Percentiles rank a stretch among this genome's conserved stretches.
Evolutionary conservation across 2,113 vertebrate genomes (phyloP).

Genomic region (Prolemur simus): DNA sequence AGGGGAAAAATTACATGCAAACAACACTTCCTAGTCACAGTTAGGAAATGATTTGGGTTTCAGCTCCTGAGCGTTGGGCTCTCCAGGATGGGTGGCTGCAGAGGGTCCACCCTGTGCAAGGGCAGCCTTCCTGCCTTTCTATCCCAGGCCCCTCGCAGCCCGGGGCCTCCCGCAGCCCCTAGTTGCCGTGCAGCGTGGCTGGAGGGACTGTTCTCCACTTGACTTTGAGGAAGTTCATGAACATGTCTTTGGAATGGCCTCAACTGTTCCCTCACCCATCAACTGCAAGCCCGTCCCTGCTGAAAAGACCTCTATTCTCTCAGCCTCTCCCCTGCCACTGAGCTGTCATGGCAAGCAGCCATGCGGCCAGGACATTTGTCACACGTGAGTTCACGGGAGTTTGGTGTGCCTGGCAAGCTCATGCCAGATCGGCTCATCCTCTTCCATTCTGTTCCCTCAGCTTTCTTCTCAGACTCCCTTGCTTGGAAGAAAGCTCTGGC

Average conservation of each 20-base stretch:
- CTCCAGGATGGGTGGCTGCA: not conserved
- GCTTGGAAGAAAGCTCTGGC: constrained; percentile 57
- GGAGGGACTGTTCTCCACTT: not conserved
- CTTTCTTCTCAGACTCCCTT: constrained; percentile 35
- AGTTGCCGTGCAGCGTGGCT: rapidly evolving
- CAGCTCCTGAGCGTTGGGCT: not conserved
- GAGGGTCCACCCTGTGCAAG: not conserved
- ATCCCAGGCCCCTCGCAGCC: not conserved
- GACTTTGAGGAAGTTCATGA: not conserved
- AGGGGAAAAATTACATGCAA: too few species aligned
- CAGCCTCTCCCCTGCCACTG: not conserved
- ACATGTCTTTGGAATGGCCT: not conserved
- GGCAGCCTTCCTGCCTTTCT: not conserved
- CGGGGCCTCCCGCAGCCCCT: not conserved
- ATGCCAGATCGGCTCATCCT: not conserved
- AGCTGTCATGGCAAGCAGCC: not conserved
- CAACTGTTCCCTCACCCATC: not conserved
- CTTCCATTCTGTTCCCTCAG: not conserved
- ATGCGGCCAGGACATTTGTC: rapidly evolving
- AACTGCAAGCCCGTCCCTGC: not conserved
- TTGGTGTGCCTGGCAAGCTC: not conserved
- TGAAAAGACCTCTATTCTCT: not conserved
- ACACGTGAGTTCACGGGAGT: not conserved
- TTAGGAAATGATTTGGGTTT: not conserved
- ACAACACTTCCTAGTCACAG: not conserved